Percentiles rank a stretch among this genome's conserved stretches.
phyloP scores from a whole-genome alignment of 2,888 invertebrate species.

The Athripsodes cinereus region DNA sequence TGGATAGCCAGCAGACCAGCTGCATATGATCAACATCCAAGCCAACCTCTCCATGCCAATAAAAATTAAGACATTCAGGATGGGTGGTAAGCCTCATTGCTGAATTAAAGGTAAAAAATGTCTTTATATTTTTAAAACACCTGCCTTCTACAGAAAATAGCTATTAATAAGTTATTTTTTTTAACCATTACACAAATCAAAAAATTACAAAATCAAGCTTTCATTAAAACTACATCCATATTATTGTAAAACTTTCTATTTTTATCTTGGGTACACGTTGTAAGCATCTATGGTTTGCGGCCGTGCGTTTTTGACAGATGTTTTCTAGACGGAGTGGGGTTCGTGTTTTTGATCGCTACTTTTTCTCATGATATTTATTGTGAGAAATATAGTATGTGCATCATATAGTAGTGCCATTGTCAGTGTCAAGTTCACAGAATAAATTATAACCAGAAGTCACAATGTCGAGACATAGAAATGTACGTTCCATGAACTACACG shows the following conservation, averaged over 20 bases:
- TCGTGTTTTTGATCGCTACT: not conserved
- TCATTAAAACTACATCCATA: no score
- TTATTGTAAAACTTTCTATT: not conserved
- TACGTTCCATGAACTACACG: slow-evolving; percentile 76
- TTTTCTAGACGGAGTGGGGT: not conserved
- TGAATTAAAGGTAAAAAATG: no score
- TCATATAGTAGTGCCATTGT: not conserved
- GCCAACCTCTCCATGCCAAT: no score
- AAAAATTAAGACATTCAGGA: no score
- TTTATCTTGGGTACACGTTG: not conserved
- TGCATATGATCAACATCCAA: no score
- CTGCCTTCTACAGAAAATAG: no score
- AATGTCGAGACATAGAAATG: slow-evolving; percentile 85
- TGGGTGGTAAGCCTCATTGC: no score
- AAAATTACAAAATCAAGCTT: no score
- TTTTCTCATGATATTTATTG: not conserved
- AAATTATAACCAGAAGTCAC: not conserved
- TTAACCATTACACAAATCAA: no score
- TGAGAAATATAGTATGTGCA: slow-evolving; percentile 5
- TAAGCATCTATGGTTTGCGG: not conserved
- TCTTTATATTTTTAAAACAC: no score
- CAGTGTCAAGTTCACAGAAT: not conserved
- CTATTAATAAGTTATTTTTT: no score
- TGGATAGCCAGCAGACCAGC: no score
- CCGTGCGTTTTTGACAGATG: not conserved